Base-by-base conservation (phyloP, 53 echinoderm and acorn worm genomes). In the Holothuria leucospilota region DNA sequence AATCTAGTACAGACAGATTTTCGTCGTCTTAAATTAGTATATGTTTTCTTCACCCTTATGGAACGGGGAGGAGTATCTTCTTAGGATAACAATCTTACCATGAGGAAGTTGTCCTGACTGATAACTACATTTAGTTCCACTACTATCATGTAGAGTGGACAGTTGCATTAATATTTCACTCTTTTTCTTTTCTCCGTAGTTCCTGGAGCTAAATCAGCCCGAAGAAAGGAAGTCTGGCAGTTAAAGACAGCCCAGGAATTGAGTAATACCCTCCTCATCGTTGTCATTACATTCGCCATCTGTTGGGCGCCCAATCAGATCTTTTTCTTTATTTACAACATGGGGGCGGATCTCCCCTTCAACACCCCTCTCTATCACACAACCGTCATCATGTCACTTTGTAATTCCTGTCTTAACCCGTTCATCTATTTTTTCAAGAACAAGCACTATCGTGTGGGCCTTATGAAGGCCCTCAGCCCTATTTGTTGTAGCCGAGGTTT, bases 401-500 rank as follows among this genome's bases (percentile, higher is more conserved):
- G 87, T 34, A 96, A 96, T 60, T 92, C 91, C 27, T 92, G 94
- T 75, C 85, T 96, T 70, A 96, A 96, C 34, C 96, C 96, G 0
- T 93, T 96, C 86, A 94, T 96, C 78, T 96, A 96, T 87, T 91
- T 93, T 20, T 92, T 88, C 78, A 94, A 93, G 70, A 96, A 96
- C 86, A 89, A 89, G 26, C 84, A 85, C 63, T 96, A 92, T 85
- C 64, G 94, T 2, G 69, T 68, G 39, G 90, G 90, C 8, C 63
- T 90, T 5, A 49, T 86, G 82, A 86, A 90, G 56, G 69, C 90
- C 42, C 40, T 90, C 29, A 85, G 82, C 13, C 84, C 84, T 0
- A 67, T 83, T 24, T 83, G 65, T 15, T 83, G 84, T 66, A 38
- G 63, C 23, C 21, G 64, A 20, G 46, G 40, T 20, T 13, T 83